phyloP scores from a whole-genome alignment of 2,113 vertebrate genomes.

The Phaethornis superciliosus region DNA sequence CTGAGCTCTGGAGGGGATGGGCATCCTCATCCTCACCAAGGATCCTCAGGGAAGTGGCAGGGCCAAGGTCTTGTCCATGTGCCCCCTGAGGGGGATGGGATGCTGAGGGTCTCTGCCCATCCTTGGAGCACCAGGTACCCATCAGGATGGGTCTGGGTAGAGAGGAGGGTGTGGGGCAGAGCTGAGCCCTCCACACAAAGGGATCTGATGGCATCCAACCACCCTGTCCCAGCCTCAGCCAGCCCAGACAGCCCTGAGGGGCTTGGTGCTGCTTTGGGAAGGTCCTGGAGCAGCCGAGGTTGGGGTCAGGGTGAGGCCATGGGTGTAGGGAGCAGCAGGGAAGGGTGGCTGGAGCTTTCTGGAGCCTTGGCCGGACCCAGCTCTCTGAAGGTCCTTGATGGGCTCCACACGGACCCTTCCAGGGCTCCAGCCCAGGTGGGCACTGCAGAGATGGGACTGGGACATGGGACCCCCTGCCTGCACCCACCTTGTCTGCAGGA shows the following conservation, averaged over 20 bases:
- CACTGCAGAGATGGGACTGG: not conserved
- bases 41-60: not conserved
- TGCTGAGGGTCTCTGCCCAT: not conserved
- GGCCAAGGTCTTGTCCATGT: not conserved
- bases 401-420: not conserved
- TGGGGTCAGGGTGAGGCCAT: not conserved
- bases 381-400: not conserved
- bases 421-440: rapidly evolving
- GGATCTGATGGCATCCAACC: not conserved
- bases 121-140: not conserved
- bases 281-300: not conserved
- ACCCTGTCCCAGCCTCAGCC: not conserved
- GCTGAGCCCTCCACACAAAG: not conserved
- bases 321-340: constrained; percentile 6
- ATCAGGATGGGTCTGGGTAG: rapidly evolving
- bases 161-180: rapidly evolving
- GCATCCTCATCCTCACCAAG: not conserved
- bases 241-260: rapidly evolving
- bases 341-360: not conserved
- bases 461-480: not conserved
- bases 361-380: not conserved
- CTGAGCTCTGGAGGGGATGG: not conserved
- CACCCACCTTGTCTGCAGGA: not conserved
- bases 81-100: not conserved
- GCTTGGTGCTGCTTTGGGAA: not conserved